Conservation (phyloP, 2,797 vertebrate genomes). For the Gouania willdenowi region DNA sequence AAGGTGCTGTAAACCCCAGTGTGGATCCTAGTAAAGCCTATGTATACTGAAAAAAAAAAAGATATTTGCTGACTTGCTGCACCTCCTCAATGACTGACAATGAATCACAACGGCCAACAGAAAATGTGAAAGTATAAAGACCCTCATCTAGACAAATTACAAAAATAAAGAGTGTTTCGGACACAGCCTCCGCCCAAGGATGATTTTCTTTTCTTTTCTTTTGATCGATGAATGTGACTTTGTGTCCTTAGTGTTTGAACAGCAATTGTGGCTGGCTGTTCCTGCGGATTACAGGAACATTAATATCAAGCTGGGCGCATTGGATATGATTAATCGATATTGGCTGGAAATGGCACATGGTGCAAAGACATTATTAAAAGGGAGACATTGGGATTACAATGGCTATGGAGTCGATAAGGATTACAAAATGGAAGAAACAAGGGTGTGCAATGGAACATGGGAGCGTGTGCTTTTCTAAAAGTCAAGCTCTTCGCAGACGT, state of each 20-base stretch:
- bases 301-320: conserved; percentile 48
- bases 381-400: conserved; percentile 55
- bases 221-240: conserved; percentile 62
- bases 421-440: conserved; percentile 47
- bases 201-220: conserved; percentile 20
- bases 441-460: conserved; percentile 11
- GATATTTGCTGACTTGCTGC: conserved; percentile 21
- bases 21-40: conserved; percentile 40
- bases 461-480: conserved; percentile 22
- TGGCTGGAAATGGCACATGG: conserved; percentile 27
- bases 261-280: conserved; percentile 43
- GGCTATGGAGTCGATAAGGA: conserved; percentile 58
- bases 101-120: conserved; percentile 24
- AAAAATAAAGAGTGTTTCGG: conserved; percentile 3
- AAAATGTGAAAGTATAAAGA: conserved; percentile 3
- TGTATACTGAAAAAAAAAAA: conserved; percentile 43
- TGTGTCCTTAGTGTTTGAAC: conserved; percentile 51
- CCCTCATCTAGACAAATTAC: conserved; percentile 1
- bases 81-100: conserved; percentile 24
- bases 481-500: conserved; percentile 20
- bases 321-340: conserved; percentile 63
- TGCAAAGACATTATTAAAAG: conserved; percentile 53
- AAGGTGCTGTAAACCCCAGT: conserved; percentile 24
- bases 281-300: conserved; percentile 60
- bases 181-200: conserved; percentile 7